A percentile compares a stretch with the other conserved stretches of the same genome.
Conservation (phyloP, 2,113 vertebrate species). For the Notiomystis cincta region DNA sequence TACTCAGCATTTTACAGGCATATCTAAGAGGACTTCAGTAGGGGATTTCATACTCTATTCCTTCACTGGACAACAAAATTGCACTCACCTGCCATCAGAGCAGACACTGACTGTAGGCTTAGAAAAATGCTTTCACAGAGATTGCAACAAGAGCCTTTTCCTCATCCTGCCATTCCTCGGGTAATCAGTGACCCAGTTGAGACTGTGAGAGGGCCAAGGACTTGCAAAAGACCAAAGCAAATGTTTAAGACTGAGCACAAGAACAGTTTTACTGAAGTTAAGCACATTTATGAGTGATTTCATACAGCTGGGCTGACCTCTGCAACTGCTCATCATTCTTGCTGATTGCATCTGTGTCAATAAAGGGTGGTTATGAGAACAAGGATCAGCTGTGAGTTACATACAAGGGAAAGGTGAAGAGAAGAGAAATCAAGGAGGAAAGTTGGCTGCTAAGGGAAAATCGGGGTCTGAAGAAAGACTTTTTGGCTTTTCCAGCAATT, state of each 20-base stretch:
- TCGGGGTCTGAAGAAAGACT: slow-evolving; percentile 19
- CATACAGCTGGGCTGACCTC: neutral
- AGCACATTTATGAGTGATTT: slow-evolving; percentile 13
- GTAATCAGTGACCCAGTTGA: neutral
- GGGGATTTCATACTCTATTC: neutral
- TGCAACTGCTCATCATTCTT: neutral
- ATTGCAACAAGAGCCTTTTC: neutral
- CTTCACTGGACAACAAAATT: neutral
- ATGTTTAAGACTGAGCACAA: neutral
- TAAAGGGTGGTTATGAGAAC: neutral
- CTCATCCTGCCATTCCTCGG: neutral
- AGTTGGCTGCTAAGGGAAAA: slow-evolving; percentile 19
- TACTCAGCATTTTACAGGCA: neutral
- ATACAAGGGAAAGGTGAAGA: slow-evolving; percentile 52
- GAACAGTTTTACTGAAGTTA: neutral
- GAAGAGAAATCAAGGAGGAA: slow-evolving; percentile 21
- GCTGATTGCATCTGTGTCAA: slow-evolving; percentile 5
- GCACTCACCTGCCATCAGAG: neutral
- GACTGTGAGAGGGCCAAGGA: neutral
- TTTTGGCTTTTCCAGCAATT: slow-evolving; percentile 26
- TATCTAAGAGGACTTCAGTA: neutral
- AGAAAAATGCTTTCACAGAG: neutral
- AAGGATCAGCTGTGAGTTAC: neutral
- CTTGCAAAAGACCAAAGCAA: neutral
- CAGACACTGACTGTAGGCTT: neutral